A percentile compares a stretch with the other conserved stretches of the same genome.
These are phyloP conservation scores for Phragmatobia fuliginosa DNA, from an alignment of 2,888 invertebrate genomes.

Conservation along the genomic window DNA sequence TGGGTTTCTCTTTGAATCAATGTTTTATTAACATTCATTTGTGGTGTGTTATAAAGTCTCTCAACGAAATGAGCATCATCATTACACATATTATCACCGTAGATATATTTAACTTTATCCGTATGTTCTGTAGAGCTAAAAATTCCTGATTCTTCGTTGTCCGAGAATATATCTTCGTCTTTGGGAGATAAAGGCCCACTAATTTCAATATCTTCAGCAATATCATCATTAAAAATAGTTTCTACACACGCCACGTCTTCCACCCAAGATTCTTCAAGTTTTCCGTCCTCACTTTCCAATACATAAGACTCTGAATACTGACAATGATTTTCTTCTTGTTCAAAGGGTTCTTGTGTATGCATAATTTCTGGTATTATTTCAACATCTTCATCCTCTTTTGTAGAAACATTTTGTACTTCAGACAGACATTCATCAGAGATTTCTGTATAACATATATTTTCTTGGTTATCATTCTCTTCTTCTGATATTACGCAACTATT, in stretches of 20 bases:
- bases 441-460: slow-evolving; percentile 72
- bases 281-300: slow-evolving; percentile 58
- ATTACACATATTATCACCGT: slow-evolving; percentile 69
- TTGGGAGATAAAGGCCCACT: slow-evolving; percentile 64
- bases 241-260: slow-evolving; percentile 81
- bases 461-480: slow-evolving; percentile 66
- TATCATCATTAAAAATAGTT: slow-evolving; percentile 79
- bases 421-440: slow-evolving; percentile 61
- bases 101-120: slow-evolving; percentile 67
- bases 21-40: slow-evolving; percentile 75
- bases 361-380: slow-evolving; percentile 31
- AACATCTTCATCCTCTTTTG: slow-evolving; percentile 30
- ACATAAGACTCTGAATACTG: slow-evolving; percentile 55
- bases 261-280: slow-evolving; percentile 74
- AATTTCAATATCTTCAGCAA: slow-evolving; percentile 73
- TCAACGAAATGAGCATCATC: slow-evolving; percentile 71
- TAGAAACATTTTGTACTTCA: slow-evolving; percentile 49
- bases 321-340: slow-evolving; percentile 40
- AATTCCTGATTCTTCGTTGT: slow-evolving; percentile 50
- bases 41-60: slow-evolving; percentile 73
- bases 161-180: slow-evolving; percentile 42
- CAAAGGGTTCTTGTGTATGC: slow-evolving; percentile 10
- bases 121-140: slow-evolving; percentile 60
- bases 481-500: slow-evolving; percentile 75
- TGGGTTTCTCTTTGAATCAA: slow-evolving; percentile 52